These are phyloP conservation scores for Elaphurus davidianus DNA, from an alignment of 2,113 vertebrate genomes.

Conservation along the genomic window DNA sequence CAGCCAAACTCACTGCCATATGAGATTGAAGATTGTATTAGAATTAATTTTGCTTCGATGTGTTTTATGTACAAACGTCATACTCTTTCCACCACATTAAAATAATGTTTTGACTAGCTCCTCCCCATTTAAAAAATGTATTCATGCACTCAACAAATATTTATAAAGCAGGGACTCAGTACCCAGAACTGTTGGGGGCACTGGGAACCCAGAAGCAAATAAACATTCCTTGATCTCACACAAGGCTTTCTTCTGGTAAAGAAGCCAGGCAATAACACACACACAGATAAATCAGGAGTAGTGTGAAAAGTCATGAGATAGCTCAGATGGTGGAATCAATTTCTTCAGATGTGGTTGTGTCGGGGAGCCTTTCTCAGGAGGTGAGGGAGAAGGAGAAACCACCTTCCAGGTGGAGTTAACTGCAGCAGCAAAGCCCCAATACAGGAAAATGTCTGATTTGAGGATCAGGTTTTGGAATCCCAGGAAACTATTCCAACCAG, in stretches of 20 bases:
- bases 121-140: neutral
- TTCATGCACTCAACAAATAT: neutral
- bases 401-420: neutral
- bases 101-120: neutral
- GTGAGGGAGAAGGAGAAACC: neutral
- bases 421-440: neutral
- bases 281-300: neutral
- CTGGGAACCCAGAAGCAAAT: neutral
- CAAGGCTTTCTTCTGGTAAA: neutral
- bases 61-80: neutral
- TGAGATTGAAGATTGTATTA: neutral
- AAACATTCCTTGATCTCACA: neutral
- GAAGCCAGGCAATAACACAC: neutral
- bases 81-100: neutral
- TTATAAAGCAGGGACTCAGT: neutral
- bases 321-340: neutral
- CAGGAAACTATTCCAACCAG: neutral
- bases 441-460: neutral
- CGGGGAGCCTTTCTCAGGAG: neutral
- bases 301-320: neutral
- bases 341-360: neutral
- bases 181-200: neutral
- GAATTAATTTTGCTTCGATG: neutral
- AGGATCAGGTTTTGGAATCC: neutral
- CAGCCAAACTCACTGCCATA: neutral